Evolutionary conservation across 2,888 invertebrate genomes (phyloP).

Genomic region (Apamea monoglypha): DNA sequence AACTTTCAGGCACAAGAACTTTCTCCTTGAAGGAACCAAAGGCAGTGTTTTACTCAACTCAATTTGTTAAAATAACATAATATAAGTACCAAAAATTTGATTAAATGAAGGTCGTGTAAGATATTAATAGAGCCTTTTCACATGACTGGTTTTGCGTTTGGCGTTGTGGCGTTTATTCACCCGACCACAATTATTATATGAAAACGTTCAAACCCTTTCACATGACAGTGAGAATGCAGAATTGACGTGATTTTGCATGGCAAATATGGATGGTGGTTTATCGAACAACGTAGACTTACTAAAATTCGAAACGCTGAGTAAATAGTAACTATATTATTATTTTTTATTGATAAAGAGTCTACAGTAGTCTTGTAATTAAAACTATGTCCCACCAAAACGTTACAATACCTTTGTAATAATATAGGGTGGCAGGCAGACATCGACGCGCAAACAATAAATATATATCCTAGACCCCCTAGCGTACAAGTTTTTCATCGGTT

Average conservation of each 20-base stretch:
- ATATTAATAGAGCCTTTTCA: neutral
- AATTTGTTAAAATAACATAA: slow-evolving; percentile 23
- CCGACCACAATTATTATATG: neutral
- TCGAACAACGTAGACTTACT: neutral
- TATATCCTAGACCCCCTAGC: too few relatives aligned
- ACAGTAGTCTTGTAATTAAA: neutral
- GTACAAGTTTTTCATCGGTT: too few relatives aligned
- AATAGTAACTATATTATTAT: neutral
- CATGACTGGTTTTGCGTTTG: neutral
- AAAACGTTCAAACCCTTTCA: slow-evolving; percentile 4
- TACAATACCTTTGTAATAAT: neutral
- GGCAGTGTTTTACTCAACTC: slow-evolving; percentile 40
- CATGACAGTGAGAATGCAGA: neutral
- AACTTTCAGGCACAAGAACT: slow-evolving; percentile 39
- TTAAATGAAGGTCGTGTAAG: neutral
- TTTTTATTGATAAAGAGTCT: neutral
- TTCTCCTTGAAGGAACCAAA: slow-evolving; percentile 28
- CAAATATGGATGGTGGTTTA: neutral
- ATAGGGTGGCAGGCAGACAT: too few relatives aligned
- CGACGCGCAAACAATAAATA: too few relatives aligned
- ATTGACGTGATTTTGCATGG: slow-evolving; percentile 6
- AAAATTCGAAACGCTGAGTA: neutral
- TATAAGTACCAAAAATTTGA: slow-evolving; percentile 9
- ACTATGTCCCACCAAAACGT: neutral
- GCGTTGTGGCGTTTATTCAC: neutral